A percentile compares a stretch with the other conserved stretches of the same genome.
Conservation (phyloP, 2,888 invertebrate species). For the Drosophila fungiperda region DNA sequence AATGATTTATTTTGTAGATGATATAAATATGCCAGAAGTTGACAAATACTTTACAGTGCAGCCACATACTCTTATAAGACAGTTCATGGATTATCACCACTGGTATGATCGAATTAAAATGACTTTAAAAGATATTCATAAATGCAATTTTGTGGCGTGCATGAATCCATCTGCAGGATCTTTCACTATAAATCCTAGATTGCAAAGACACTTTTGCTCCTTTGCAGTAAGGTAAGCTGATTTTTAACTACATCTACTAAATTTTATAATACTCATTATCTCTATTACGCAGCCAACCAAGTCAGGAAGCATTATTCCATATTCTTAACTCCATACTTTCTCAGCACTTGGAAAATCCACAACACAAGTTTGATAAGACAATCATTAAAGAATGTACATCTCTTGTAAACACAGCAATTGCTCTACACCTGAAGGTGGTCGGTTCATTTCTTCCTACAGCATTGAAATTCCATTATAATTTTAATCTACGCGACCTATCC, state of each 20-base stretch:
- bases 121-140: constrained; percentile 94
- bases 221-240: constrained; percentile 90
- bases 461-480: constrained; percentile 97
- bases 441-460: constrained; percentile 95
- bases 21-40: constrained; percentile 99
- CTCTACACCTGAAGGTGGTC: constrained; percentile 91
- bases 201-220: constrained; percentile 95
- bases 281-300: constrained; percentile 89
- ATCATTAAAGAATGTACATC: constrained; percentile 87
- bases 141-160: constrained; percentile 96
- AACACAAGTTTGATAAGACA: constrained; percentile 88
- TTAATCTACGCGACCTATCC: constrained; percentile 95
- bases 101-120: constrained; percentile 97
- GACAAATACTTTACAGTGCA: constrained; percentile 97
- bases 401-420: constrained; percentile 90
- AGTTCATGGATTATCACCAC: constrained; percentile 97
- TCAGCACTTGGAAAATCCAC: constrained; percentile 89
- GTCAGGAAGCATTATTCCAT: constrained; percentile 91
- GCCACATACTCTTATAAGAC: constrained; percentile 96
- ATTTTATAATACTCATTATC: constrained; percentile 2
- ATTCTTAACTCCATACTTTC: constrained; percentile 94
- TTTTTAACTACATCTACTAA: constrained; percentile 8
- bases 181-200: constrained; percentile 95
- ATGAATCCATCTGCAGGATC: constrained; percentile 99
- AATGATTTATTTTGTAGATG: constrained; percentile 97